Conservation (phyloP, 2,888 invertebrate genomes). For the Acrobasis consociella region DNA sequence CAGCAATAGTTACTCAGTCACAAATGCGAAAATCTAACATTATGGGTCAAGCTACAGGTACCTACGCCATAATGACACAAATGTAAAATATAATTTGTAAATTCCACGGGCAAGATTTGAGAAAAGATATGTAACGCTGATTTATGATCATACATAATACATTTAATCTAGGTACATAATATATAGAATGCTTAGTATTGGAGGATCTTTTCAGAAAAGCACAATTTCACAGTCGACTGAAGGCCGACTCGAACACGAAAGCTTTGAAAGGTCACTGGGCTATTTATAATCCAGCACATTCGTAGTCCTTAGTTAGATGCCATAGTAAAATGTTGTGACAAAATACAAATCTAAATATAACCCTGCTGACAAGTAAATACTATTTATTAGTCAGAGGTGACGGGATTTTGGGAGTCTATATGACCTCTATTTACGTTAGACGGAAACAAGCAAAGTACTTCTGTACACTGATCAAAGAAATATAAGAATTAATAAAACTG, state of each 20-base stretch:
- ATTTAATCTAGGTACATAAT: too few relatives aligned
- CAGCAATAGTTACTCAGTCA: too few relatives aligned
- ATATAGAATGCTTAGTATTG: conserved; percentile 22
- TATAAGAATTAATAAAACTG: conserved; percentile 37
- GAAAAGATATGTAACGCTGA: too few relatives aligned
- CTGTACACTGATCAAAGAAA: conserved; percentile 6
- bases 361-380: too few relatives aligned
- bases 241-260: conserved; percentile 11
- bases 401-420: too few relatives aligned
- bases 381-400: too few relatives aligned
- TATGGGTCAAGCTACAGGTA: too few relatives aligned
- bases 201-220: neutral
- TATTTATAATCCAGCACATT: conserved; percentile 14
- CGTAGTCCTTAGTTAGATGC: conserved; percentile 6
- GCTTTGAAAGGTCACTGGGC: conserved; percentile 14
- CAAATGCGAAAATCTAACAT: too few relatives aligned
- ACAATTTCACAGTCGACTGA: conserved; percentile 39
- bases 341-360: neutral
- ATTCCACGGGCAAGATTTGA: too few relatives aligned
- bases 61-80: too few relatives aligned
- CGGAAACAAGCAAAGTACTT: neutral
- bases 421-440: neutral
- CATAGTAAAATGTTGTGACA: neutral
- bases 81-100: too few relatives aligned
- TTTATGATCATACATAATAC: too few relatives aligned